phyloP scores from a whole-genome alignment of 2,888 invertebrate species.

The Acrocyrtus sp. region DNA sequence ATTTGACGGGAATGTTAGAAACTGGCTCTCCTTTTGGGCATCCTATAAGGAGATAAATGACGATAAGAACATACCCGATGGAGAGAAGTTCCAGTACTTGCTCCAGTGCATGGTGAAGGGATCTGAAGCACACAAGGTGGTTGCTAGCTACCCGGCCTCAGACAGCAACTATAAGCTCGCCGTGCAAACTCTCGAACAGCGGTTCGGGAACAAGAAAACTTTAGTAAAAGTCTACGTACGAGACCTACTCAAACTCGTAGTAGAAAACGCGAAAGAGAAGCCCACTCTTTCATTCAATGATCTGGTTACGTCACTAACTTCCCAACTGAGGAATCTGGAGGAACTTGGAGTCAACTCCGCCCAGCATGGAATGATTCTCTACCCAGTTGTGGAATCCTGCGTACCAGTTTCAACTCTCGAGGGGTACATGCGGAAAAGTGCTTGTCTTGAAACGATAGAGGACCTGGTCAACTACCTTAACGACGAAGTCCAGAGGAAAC shows the following conservation, averaged over 20 bases:
- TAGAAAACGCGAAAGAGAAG: neutral
- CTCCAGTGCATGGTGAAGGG: neutral
- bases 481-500: too few species aligned
- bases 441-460: too few species aligned
- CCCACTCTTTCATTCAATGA: too few species aligned
- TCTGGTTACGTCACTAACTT: slow-evolving; percentile 14
- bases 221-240: slow-evolving; percentile 6
- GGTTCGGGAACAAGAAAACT: neutral
- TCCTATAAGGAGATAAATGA: neutral
- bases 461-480: too few species aligned
- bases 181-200: neutral
- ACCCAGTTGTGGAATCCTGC: slow-evolving; percentile 29
- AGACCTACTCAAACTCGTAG: neutral
- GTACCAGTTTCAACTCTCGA: too few species aligned
- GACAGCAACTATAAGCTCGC: neutral
- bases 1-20: slow-evolving; percentile 6
- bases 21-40: slow-evolving; percentile 3
- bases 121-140: neutral
- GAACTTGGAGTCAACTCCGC: slow-evolving; percentile 15
- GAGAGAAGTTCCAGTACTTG: slow-evolving; percentile 5
- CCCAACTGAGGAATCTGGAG: slow-evolving; percentile 27
- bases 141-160: neutral
- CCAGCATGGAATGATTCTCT: slow-evolving; percentile 10
- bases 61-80: neutral
- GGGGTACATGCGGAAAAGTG: too few species aligned